Base-by-base conservation (phyloP, 2,797 vertebrate species). In the Cyclura pinguis region DNA sequence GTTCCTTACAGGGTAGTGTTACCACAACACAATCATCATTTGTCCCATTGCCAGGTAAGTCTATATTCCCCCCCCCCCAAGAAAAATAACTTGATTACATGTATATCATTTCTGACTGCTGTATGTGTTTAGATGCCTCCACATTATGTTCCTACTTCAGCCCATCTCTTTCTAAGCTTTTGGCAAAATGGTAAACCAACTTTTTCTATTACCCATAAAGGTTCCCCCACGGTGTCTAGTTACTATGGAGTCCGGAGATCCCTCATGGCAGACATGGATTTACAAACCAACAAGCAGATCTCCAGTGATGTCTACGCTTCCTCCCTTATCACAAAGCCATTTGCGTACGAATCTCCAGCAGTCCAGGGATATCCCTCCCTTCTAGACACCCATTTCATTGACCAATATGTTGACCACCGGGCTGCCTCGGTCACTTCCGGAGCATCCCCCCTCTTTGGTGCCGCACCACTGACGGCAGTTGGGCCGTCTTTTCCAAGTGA, bases 41-140 rank as follows among this genome's bases (percentile, higher is more conserved):
- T 80, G 96, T 97, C 92, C 98, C 98, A 93, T 96, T 98, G 97
- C 94, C 98, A 97, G 98, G 99, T 99, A 95, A 98, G 98, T 93
- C 55, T 91, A 62, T 82, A 22, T 29, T 13, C 4, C 22, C 9
- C 13, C 9, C 13, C 18, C 35, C 1, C 38, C 20, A 38, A 16
- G 16, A 35, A 38, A 7, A 47, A 47, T 47, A 47, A 47, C 42
- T 47, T 47, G 42, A 47, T 47, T 47, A 47, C 42, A 47, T 4
- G 42, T 47, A 47, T 47, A 47, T 47, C 42, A 4, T 47, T 47
- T 47, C 42, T 47, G 42, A 47, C 42, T 47, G 42, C 42, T 47
- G 42, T 47, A 47, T 47, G 42, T 47, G 42, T 57, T n/a, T 83
- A 38, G 38, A 38, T 62, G 27, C 38, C 13, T 84, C 81, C 29